Conservation (phyloP, 30 jellyfish, hydroid and myxozoan species). For the Aurelia sp. region DNA sequence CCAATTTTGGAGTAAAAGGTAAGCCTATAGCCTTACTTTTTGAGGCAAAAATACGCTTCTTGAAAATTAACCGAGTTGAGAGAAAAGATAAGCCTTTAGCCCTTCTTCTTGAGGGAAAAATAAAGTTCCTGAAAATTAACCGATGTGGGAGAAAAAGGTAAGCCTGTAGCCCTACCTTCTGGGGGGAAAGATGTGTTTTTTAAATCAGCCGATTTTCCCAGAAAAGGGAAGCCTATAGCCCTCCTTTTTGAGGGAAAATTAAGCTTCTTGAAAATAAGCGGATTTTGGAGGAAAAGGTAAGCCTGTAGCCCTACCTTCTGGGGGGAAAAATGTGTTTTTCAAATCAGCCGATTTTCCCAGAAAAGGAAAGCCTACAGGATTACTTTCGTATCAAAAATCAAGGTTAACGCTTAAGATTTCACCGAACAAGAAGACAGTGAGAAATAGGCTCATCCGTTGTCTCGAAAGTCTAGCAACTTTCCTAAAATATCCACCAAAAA, state of each 20-base stretch:
- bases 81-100: neutral
- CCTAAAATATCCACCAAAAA: no score
- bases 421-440: no score
- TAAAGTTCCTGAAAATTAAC: neutral
- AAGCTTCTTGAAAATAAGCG: neutral
- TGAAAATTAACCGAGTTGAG: neutral
- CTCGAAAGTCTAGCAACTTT: no score
- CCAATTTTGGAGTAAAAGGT: neutral
- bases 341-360: neutral
- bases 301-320: neutral
- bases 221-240: no score
- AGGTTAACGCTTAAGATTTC: no score
- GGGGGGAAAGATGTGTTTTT: neutral
- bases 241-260: neutral
- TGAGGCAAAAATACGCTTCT: neutral
- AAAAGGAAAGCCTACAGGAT: no score
- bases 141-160: neutral
- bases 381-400: no score
- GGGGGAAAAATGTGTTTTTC: neutral
- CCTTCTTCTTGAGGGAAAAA: neutral
- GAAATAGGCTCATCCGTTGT: no score
- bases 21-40: slow-evolving; percentile 11
- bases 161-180: neutral
- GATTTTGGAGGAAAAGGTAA: neutral
- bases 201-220: neutral